Conservation (phyloP, 2,113 vertebrate genomes). For the Gadus chalcogrammus region DNA sequence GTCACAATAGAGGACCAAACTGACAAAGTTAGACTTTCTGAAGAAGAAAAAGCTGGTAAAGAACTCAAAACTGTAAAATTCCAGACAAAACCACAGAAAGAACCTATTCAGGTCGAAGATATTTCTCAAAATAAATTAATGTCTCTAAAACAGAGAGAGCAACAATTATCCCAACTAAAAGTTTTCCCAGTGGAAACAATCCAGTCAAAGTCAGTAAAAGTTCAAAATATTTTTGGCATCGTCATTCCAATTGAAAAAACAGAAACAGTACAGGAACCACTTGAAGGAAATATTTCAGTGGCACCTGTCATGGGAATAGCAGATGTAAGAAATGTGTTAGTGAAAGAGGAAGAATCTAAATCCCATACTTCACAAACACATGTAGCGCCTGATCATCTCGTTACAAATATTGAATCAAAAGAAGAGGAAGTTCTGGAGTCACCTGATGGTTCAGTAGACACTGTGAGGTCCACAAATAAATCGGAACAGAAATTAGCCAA, state of each 20-base stretch:
- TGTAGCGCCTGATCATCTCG: neutral
- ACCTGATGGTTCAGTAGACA: neutral
- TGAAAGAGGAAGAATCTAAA: neutral
- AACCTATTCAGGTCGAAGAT: too few relatives aligned
- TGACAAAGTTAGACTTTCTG: neutral
- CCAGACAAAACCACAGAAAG: too few relatives aligned
- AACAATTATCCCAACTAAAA: too few relatives aligned
- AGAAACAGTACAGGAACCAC: too few relatives aligned
- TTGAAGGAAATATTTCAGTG: neutral
- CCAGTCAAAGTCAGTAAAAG: too few relatives aligned
- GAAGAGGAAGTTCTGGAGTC: neutral
- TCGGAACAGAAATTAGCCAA: neutral
- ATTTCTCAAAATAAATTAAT: too few relatives aligned
- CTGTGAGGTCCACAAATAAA: neutral
- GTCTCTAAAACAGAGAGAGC: too few relatives aligned
- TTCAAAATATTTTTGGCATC: neutral
- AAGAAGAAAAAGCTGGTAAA: conserved; percentile 12
- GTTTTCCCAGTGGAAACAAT: too few relatives aligned
- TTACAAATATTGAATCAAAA: neutral
- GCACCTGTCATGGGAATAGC: neutral
- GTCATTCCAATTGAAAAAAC: neutral
- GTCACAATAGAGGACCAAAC: conserved; percentile 12
- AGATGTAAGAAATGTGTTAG: neutral
- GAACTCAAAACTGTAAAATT: neutral
- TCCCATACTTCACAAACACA: neutral